Base-by-base conservation (phyloP, 2,797 vertebrate genomes). In the Parauchenoglanis ngamensis region DNA sequence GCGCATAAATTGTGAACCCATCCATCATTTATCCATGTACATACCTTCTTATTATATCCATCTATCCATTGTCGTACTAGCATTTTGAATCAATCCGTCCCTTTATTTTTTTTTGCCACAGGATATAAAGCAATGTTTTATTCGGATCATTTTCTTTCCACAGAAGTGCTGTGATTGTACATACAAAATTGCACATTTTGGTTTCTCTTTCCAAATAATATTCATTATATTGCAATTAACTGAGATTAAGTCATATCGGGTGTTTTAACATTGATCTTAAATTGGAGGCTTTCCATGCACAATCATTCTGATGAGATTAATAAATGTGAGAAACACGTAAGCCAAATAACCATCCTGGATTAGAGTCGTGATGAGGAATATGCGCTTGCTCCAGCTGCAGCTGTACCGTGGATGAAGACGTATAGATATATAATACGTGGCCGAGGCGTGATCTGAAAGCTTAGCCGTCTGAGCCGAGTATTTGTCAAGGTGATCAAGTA, bases 401-500 rank as follows among this genome's bases (percentile, higher is more conserved):
- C 61, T 67, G 44, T 82, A 15, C 31, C 25, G 65, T 15, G 40
- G 52, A 84, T 84, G 28, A 83, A 70, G n/a, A 72, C 7, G 82
- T 31, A 70, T 84, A 25, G 65, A 40, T 2, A 12, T 68, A 56
- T 84, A 84, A 84, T 54, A 21, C 65, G 35, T 7, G n/a, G 28
- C 82, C 35, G 35, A 25, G 21, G 82, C 56, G 70, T 56, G 49
- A 70, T 70, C 35, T 23, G 63, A 83, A 84, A 35, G 83, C 83
- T 57, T 40, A 84, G 52, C 65, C 11, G 68, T 73, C 83, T 84
- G 68, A 59, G 25, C 65, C 17, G 49, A 15, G 68, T 67, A 73
- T 85, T 73, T 75, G 83, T 75, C 83, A 75, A 54, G 46, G 28
- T 72, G 83, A 72, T 84, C 83, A 72, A 56, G 83, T 72, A 54